Conservation (phyloP, 2,113 vertebrate genomes). For the Crotalus tigris region DNA sequence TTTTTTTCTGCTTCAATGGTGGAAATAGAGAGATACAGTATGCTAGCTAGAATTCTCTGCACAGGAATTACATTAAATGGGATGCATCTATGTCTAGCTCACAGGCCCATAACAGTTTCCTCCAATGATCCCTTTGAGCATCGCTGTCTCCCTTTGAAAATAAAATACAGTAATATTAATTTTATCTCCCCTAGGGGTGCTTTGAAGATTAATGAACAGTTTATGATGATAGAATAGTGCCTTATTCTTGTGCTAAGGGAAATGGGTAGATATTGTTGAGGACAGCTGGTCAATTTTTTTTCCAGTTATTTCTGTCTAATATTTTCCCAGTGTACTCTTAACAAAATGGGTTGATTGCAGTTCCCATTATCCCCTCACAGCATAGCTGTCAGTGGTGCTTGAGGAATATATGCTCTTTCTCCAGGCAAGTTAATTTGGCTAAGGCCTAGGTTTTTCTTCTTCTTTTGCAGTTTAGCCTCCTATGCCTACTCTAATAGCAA, state of each 20-base stretch:
- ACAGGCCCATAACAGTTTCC: not conserved
- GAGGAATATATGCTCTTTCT: not conserved
- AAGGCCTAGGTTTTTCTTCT: not conserved
- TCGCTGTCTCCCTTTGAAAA: not conserved
- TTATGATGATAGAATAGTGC: not conserved
- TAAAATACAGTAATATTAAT: not conserved
- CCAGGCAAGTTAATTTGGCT: not conserved
- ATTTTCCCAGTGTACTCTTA: not conserved
- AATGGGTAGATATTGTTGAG: not conserved
- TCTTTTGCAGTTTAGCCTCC: not conserved
- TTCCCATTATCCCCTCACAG: not conserved
- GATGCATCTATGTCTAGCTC: not conserved
- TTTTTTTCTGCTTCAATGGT: not conserved
- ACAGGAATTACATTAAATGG: not conserved
- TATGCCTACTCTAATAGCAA: not conserved
- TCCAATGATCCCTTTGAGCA: not conserved
- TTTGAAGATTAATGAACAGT: not conserved
- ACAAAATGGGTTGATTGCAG: not conserved
- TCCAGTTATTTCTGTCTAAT: not conserved
- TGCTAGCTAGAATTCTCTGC: not conserved
- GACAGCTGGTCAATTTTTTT: not conserved
- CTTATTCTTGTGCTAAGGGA: not conserved
- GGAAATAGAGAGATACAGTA: not conserved
- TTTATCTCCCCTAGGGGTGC: not conserved
- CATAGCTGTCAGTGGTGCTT: not conserved